Percentiles rank a stretch among this genome's conserved stretches.
phyloP scores from a whole-genome alignment of 2,113 vertebrate species.

The Suncus etruscus region DNA sequence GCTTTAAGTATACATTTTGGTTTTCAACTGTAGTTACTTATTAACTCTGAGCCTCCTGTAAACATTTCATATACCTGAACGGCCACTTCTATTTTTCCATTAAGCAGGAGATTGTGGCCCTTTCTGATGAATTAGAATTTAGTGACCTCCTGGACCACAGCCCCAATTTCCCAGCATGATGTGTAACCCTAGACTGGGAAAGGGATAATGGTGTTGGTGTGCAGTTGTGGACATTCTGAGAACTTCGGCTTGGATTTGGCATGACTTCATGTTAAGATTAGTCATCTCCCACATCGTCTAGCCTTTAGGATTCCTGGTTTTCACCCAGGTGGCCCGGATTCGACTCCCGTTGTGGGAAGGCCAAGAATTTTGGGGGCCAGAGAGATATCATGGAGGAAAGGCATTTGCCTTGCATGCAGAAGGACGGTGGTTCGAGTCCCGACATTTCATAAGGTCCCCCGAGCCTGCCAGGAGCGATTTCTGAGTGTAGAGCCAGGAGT shows the following conservation, averaged over 20 bases:
- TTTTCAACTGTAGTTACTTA: not conserved
- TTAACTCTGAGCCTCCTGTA: not conserved
- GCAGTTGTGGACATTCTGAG: not conserved
- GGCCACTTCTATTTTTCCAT: not conserved
- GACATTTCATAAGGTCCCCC: too few species aligned
- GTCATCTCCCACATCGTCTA: too few species aligned
- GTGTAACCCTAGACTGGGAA: not conserved
- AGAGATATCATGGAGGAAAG: too few species aligned
- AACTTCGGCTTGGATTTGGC: not conserved
- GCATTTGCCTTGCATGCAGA: too few species aligned
- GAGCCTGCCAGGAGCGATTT: too few species aligned
- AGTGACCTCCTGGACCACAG: not conserved
- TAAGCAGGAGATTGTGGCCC: too few species aligned
- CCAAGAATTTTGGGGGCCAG: too few species aligned
- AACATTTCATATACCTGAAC: not conserved
- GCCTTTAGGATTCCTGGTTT: too few species aligned
- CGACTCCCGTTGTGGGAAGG: too few species aligned
- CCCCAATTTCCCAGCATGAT: not conserved
- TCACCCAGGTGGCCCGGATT: too few species aligned
- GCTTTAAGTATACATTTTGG: not conserved
- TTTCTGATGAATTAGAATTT: conserved; percentile 3
- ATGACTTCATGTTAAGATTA: not conserved
- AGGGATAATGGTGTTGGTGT: not conserved
- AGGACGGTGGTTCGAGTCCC: too few species aligned
- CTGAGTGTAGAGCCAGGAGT: too few species aligned